A percentile compares a stretch with the other conserved stretches of the same genome.
phyloP scores from a whole-genome alignment of 2,797 vertebrate species.

The Ibycter americanus region DNA sequence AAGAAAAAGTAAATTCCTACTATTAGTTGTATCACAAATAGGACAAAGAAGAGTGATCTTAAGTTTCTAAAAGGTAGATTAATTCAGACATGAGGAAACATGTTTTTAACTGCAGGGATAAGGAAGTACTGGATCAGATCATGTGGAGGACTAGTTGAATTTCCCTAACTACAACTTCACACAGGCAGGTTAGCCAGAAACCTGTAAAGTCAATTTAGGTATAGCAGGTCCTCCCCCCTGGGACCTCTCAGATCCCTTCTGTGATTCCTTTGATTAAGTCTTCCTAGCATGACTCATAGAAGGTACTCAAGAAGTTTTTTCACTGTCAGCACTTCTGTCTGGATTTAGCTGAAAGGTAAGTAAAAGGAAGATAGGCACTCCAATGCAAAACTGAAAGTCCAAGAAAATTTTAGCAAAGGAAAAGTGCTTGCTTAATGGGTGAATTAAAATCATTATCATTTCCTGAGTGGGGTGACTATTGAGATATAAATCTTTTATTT shows the following conservation, averaged over 20 bases:
- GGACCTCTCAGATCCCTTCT: background rate
- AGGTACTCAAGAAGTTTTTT: background rate
- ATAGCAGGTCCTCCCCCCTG: background rate
- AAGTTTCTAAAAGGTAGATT: background rate
- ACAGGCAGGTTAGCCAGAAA: background rate
- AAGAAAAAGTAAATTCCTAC: background rate
- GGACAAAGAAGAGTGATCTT: background rate
- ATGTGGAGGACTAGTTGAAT: background rate
- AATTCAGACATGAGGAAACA: background rate
- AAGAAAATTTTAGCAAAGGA: background rate
- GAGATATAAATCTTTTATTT: slow-evolving; percentile 5
- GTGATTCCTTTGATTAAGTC: background rate
- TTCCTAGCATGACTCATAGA: background rate
- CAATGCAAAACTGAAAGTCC: background rate
- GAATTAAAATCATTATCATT: background rate
- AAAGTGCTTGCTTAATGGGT: background rate
- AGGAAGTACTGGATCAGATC: background rate
- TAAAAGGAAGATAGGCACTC: background rate
- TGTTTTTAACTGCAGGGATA: background rate
- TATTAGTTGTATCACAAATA: background rate
- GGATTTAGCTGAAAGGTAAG: background rate
- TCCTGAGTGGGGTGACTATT: background rate
- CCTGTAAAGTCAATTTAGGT: background rate
- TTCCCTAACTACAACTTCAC: background rate
- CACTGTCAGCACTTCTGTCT: background rate